Evolutionary conservation across 92 coral and sea anemone species (phyloP), one percentile per base, ranked within the genome.

Genomic region (Umimayanthus chanpuru): DNA sequence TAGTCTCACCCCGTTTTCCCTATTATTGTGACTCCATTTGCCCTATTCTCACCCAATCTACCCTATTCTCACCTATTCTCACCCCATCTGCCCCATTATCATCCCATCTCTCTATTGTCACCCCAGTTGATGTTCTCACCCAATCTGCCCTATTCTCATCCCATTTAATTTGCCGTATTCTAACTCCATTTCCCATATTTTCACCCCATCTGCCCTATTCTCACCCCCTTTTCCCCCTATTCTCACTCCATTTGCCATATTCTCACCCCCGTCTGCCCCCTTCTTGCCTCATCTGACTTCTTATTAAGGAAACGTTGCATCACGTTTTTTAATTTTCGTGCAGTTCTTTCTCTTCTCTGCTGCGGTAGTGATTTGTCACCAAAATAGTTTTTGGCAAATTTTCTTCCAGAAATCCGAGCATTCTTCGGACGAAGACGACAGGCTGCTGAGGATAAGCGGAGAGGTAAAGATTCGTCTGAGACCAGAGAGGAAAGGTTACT

Each of bases 401-500:
- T 25, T 83, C 15, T 32, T 43, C 44, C 25, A 83, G 87, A 70
- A 43, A 83, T 83, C 50, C 76, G 43, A 68, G 64, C 87, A 14
- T 44, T 68, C 61, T 83, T 83, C 50, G 66, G 71, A 70, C 56
- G 77, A 83, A 83, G 74, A 67, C 6, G 77, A 15, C 74, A 10
- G 4, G 29, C 78, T 5, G 73, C 70, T 7, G 41, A 8, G 28
- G 29, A 1, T 9, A 30, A 25, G 3, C 86, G n/a, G 18, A 61
- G n/a, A 8, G 67, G 40, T 44, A 43, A n/a, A 7, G 87, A 47
- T 2, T 50, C 74, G 0, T 68, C 87, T 29, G 67, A 20, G 28
- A 70, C 11, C 3, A 41, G 87, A 26, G 43, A 83, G 36, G 87
- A 92, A 38, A 21, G 86, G 11, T n/a, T 87, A 71, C 77, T 79